These are phyloP conservation scores for Hemiscyllium ocellatum DNA, from an alignment of 2,113 vertebrate genomes.

Conservation along the genomic window DNA sequence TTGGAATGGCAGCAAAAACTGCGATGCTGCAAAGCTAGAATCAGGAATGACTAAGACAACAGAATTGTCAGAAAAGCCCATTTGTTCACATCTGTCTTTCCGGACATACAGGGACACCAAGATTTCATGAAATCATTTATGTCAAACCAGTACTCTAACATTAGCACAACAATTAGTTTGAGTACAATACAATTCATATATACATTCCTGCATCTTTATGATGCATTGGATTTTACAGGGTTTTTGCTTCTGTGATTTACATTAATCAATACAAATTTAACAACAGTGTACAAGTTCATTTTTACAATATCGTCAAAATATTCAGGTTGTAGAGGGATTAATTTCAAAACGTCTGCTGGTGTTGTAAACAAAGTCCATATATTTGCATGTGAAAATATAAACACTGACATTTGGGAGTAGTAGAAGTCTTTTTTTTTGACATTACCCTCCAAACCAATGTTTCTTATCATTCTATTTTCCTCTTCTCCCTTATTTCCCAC, in stretches of 20 bases:
- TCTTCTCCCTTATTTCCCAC: not conserved
- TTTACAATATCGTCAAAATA: not conserved
- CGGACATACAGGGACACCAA: not conserved
- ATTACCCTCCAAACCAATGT: not conserved
- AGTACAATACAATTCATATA: not conserved
- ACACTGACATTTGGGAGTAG: not conserved
- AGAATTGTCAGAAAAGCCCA: not conserved
- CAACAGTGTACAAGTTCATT: not conserved
- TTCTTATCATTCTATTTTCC: not conserved
- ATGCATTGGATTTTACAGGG: not conserved
- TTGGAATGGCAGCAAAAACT: not conserved
- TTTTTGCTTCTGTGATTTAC: not conserved
- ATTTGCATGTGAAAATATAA: not conserved
- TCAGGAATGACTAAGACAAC: not conserved
- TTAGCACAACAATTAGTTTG: not conserved
- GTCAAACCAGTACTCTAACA: not conserved
- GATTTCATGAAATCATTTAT: not conserved
- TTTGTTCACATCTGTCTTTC: not conserved
- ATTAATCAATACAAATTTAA: not conserved
- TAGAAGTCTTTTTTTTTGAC: not conserved
- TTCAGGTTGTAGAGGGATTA: not conserved
- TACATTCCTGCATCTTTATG: not conserved
- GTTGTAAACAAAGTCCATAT: not conserved
- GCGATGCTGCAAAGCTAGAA: not conserved
- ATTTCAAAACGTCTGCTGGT: not conserved